Conservation (phyloP, 2,888 invertebrate genomes). For the Caenorhabditis zanzibari region DNA sequence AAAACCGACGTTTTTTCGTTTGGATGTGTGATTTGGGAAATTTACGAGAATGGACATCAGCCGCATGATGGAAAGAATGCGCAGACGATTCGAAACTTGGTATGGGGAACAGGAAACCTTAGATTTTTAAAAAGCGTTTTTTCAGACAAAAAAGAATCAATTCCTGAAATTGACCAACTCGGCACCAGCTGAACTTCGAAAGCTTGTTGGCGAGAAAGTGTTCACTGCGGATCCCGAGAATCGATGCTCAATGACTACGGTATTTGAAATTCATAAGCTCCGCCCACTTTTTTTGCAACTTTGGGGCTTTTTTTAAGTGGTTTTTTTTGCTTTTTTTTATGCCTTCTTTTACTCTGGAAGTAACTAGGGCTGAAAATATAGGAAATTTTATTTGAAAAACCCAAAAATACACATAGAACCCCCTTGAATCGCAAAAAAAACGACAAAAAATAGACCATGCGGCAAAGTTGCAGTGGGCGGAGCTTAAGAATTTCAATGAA, state of each 20-base stretch:
- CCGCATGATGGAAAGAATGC: constrained; percentile 61
- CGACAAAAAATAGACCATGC: too few species aligned
- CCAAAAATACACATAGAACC: too few species aligned
- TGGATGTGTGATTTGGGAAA: constrained; percentile 67
- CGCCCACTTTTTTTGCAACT: too few species aligned
- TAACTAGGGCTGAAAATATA: too few species aligned
- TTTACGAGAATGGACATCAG: constrained; percentile 59
- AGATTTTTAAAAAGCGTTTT: background rate
- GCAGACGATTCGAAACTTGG: constrained; percentile 32
- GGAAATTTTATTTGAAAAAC: too few species aligned
- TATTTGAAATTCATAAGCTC: background rate
- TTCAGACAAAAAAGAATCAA: constrained; percentile 50
- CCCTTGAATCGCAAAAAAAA: too few species aligned
- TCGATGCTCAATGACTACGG: constrained; percentile 55
- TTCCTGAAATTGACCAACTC: constrained; percentile 46
- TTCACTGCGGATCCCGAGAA: constrained; percentile 63
- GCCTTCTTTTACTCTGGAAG: too few species aligned
- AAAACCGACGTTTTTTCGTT: constrained; percentile 67
- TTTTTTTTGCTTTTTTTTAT: too few species aligned
- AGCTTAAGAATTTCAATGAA: too few species aligned
- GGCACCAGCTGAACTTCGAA: constrained; percentile 46
- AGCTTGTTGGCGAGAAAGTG: constrained; percentile 42
- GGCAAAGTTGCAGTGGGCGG: too few species aligned
- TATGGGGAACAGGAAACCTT: background rate
- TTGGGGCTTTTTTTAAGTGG: too few species aligned